phyloP scores from a whole-genome alignment of 92 coral and sea anemone species.

The Micromussa lordhowensis region DNA sequence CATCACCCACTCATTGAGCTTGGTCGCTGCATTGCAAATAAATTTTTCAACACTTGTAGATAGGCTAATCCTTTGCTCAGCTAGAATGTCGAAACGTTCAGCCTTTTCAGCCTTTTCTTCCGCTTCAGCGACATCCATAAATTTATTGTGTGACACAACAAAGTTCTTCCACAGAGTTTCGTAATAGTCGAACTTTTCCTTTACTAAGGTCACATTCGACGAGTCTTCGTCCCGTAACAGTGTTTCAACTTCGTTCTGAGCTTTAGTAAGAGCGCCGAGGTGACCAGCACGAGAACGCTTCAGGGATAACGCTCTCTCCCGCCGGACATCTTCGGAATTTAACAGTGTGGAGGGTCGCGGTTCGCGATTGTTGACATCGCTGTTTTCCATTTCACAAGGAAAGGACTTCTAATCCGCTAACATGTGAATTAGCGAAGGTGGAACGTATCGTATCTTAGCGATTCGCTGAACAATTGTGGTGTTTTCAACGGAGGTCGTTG shows the following conservation, averaged over 20 bases:
- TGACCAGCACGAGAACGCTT: constrained; percentile 13
- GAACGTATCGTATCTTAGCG: background rate
- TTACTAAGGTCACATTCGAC: constrained; percentile 13
- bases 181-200: constrained; percentile 4
- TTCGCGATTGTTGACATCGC: constrained; percentile 6
- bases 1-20: background rate
- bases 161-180: background rate
- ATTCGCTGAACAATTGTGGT: constrained; percentile 6
- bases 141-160: constrained; percentile 6
- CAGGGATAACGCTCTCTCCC: constrained; percentile 8
- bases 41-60: background rate
- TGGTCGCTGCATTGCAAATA: constrained; percentile 3
- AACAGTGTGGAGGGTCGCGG: too few species aligned
- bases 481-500: constrained; percentile 1
- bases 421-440: constrained; percentile 13
- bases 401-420: constrained; percentile 1
- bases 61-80: constrained; percentile 1
- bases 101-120: constrained; percentile 2
- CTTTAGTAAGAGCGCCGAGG: background rate
- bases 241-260: constrained; percentile 5
- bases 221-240: background rate
- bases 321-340: too few species aligned
- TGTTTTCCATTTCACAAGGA: constrained; percentile 6
- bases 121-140: background rate
- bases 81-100: constrained; percentile 1